These are phyloP conservation scores for Pelochelys cantorii DNA, from an alignment of 2,797 vertebrate species.

Conservation along the genomic window DNA sequence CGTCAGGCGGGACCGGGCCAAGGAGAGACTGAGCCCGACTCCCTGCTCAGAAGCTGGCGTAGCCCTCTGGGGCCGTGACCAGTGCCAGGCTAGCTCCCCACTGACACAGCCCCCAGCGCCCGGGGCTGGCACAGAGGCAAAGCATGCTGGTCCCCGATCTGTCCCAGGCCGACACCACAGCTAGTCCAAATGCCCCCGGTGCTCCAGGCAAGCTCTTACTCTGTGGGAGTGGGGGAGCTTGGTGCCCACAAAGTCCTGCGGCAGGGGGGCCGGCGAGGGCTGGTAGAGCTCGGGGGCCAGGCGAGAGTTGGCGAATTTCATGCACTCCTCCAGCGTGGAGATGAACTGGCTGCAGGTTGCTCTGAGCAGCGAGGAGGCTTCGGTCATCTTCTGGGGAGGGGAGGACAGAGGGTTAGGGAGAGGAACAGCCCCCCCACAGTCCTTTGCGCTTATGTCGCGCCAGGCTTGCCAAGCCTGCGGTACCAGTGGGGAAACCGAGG, in stretches of 20 bases:
- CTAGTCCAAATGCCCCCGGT: background rate
- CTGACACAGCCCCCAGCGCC: background rate
- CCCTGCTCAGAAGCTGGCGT: background rate
- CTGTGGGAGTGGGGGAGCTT: conserved; percentile 48
- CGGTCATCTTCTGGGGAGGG: conserved; percentile 52
- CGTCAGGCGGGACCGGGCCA: background rate
- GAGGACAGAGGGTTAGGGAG: background rate
- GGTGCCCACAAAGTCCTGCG: conserved; percentile 51
- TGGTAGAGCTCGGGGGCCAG: conserved; percentile 39
- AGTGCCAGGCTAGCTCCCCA: background rate
- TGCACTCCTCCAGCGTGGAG: conserved; percentile 65
- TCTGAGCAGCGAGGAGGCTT: conserved; percentile 54
- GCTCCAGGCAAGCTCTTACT: conserved; percentile 10
- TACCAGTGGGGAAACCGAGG: background rate
- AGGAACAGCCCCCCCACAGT: background rate
- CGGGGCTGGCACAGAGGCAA: background rate
- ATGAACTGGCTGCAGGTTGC: conserved; percentile 64
- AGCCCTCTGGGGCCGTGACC: background rate
- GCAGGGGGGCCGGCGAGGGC: conserved; percentile 1
- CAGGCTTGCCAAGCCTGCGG: background rate
- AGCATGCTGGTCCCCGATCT: background rate
- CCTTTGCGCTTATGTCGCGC: background rate
- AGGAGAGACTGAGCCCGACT: background rate
- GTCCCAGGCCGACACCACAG: background rate
- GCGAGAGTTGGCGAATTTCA: conserved; percentile 56